Evolutionary conservation across 2,888 invertebrate species (phyloP), one percentile per base, ranked within the genome.

Genomic region (Diaprepes abbreviatus): DNA sequence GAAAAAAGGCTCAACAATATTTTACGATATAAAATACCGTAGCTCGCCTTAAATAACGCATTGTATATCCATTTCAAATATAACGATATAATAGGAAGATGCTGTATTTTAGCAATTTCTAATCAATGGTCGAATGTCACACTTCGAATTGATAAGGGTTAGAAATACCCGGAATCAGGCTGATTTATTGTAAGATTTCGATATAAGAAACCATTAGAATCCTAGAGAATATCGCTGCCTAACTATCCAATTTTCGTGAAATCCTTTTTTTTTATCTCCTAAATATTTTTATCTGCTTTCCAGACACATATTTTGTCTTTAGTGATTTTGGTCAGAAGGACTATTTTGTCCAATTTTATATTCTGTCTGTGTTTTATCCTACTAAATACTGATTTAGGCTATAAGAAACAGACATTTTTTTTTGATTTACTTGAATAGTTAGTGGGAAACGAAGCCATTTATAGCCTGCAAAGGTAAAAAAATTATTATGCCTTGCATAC

Each of bases 191-290:
- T 50, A 35, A 58, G 58, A 59, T 59, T 38, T 52, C 59, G 66
- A 66, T 66, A 66, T 66, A 66, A 66, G 66, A 58, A 66, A 58
- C 57, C 66, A 66, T 66, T 66, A 66, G 66, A 66, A 35, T 58
- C 48, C 28, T 31, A 58, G 52, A 38, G 28, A 59, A 50, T 59
- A 59, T 66, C 59, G 66, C 66, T 58, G 48, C 66, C 21, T 59
- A 59, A 59, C 58, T 45, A 28, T 66, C 66, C 66, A 66, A 66
- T 66, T 66, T 66, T 52, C 66, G 10, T 50, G 33, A 60, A 54
- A 60, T 67, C 60, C 67, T 54, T 45, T 52, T 54, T n/a, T n/a
- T 33, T 50, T 62, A 38, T 59, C 59, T 40, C 43, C 43, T 38
- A 31, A 59, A 59, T 59, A 59, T 59, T 59, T 40, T 59, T 59